These are phyloP conservation scores for Cydia pomonella DNA, from an alignment of 1,140 invertebrate species.

Conservation along the genomic window DNA sequence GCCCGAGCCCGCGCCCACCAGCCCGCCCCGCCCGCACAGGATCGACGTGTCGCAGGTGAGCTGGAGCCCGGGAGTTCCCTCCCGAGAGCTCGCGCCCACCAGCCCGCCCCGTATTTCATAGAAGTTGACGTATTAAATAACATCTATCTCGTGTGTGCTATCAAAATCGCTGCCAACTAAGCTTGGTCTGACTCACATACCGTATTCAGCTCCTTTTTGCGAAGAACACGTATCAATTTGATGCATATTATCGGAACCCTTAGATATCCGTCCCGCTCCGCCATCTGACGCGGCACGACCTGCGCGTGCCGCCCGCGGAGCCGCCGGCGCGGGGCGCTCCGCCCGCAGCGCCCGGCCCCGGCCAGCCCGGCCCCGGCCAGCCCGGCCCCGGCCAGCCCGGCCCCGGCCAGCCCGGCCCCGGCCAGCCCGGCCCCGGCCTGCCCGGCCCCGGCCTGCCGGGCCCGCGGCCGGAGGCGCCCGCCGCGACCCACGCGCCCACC, in stretches of 20 bases:
- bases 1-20: constrained; percentile 13
- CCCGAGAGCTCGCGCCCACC: not conserved
- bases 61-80: not conserved
- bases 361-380: constrained; percentile 31
- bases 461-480: constrained; percentile 33
- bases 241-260: not conserved
- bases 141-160: no score
- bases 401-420: constrained; percentile 45
- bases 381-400: constrained; percentile 35
- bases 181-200: no score
- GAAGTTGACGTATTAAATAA: no score
- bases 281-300: constrained; percentile 39
- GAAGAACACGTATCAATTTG: no score
- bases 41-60: constrained; percentile 6
- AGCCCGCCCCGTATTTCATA: no score
- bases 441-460: constrained; percentile 45
- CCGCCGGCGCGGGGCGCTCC: constrained; percentile 20
- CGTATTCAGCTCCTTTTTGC: no score
- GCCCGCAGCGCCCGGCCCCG: constrained; percentile 47
- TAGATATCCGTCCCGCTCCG: constrained; percentile 5
- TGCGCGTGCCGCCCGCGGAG: constrained; percentile 20
- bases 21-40: constrained; percentile 26
- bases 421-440: constrained; percentile 46
- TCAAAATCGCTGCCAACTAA: no score
- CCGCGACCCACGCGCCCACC: constrained; percentile 40